These are phyloP conservation scores for Euglossa dilemma DNA, from an alignment of 1,140 invertebrate species.

Conservation along the genomic window DNA sequence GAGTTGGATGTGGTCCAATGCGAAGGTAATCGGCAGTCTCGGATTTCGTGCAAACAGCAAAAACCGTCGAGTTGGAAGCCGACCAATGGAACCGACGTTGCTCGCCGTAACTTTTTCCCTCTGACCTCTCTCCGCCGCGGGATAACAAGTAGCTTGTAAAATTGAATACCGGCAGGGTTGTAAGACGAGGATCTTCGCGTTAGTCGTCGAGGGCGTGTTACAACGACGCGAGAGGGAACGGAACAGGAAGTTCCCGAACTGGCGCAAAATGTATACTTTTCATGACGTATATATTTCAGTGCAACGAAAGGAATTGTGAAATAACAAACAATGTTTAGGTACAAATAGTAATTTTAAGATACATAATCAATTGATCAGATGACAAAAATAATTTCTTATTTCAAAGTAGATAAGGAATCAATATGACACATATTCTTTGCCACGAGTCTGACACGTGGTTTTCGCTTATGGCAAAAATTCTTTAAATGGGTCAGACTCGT, in stretches of 20 bases:
- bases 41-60: slow-evolving; percentile 68
- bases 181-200: slow-evolving; percentile 23
- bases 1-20: slow-evolving; percentile 71
- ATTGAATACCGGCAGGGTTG: slow-evolving; percentile 52
- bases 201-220: background rate
- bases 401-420: no score
- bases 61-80: slow-evolving; percentile 67
- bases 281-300: no score
- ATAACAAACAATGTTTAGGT: no score
- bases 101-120: slow-evolving; percentile 52
- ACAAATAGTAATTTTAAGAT: no score
- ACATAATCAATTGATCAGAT: no score
- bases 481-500: no score
- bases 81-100: slow-evolving; percentile 68
- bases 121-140: background rate
- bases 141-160: slow-evolving; percentile 68
- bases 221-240: background rate
- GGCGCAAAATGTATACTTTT: no score
- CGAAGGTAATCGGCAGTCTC: slow-evolving; percentile 71
- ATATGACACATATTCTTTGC: no score
- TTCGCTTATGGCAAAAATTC: no score
- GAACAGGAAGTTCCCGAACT: background rate
- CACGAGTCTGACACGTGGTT: no score
- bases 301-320: no score
- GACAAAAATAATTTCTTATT: no score